Percentiles rank a stretch among this genome's conserved stretches.
phyloP scores from a whole-genome alignment of 2,888 invertebrate species.

The Hypercompe scribonia region DNA sequence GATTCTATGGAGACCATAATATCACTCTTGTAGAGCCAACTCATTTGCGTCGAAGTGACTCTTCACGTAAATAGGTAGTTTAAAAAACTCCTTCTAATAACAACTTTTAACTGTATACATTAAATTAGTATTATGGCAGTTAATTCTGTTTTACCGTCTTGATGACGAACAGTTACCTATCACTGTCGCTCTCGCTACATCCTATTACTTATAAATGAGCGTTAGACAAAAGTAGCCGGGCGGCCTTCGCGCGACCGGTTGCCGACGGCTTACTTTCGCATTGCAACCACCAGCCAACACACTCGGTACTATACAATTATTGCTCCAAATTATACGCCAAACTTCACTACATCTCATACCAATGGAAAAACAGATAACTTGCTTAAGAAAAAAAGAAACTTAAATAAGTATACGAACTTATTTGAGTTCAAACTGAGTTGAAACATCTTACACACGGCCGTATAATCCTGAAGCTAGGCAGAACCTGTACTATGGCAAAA shows the following conservation, averaged over 20 bases:
- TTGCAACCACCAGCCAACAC: slow-evolving; percentile 62
- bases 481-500: neutral
- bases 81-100: no score
- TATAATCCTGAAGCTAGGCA: neutral
- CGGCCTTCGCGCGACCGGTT: slow-evolving; percentile 84
- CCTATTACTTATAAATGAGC: slow-evolving; percentile 52
- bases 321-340: slow-evolving; percentile 49
- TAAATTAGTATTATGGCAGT: no score
- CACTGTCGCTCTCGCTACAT: slow-evolving; percentile 28
- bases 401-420: neutral
- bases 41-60: no score
- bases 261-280: slow-evolving; percentile 80
- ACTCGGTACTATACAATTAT: slow-evolving; percentile 62
- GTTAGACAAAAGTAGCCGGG: slow-evolving; percentile 80
- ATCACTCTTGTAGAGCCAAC: no score
- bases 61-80: no score
- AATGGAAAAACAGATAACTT: neutral
- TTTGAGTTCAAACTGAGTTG: neutral
- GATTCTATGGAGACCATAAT: no score
- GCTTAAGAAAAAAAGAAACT: neutral
- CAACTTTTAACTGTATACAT: no score
- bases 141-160: neutral
- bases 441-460: neutral
- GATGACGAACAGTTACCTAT: neutral
- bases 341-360: slow-evolving; percentile 7